Conservation (phyloP, 1,140 invertebrate species). For the Dendroctonus ponderosae region DNA sequence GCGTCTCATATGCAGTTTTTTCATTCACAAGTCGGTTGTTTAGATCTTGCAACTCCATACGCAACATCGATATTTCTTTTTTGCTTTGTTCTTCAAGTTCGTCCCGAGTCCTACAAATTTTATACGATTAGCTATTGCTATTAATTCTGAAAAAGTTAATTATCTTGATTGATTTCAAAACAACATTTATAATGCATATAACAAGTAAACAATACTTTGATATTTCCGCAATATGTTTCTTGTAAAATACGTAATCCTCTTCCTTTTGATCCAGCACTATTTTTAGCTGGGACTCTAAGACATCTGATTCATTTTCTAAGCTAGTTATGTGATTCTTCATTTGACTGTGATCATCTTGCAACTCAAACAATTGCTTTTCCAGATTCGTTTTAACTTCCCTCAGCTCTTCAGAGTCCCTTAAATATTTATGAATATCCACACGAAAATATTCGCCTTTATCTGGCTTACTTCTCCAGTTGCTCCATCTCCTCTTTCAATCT, state of each 20-base stretch:
- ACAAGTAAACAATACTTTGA: constrained; percentile 4
- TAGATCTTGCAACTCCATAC: constrained; percentile 16
- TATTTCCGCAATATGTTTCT: constrained; percentile 30
- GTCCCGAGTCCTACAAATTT: constrained; percentile 8
- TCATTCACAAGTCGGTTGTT: constrained; percentile 30
- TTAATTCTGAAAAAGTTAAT: not conserved
- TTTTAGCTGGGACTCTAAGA: constrained; percentile 25
- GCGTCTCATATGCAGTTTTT: constrained; percentile 31
- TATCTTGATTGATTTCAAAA: not conserved
- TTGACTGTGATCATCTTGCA: constrained; percentile 14
- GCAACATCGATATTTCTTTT: constrained; percentile 15
- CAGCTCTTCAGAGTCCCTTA: constrained; percentile 2
- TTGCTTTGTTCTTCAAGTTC: constrained; percentile 11
- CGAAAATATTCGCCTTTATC: not conserved
- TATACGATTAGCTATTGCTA: not conserved
- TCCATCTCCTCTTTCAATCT: constrained; percentile 20
- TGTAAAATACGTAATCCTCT: constrained; percentile 32
- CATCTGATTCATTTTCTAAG: constrained; percentile 5
- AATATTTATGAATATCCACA: not conserved
- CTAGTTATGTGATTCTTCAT: not conserved
- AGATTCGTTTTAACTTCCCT: constrained; percentile 9
- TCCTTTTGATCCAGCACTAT: constrained; percentile 32
- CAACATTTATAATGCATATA: not conserved
- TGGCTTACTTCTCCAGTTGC: constrained; percentile 12
- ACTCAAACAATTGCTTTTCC: constrained; percentile 20